Evolutionary conservation across 2,113 vertebrate species (phyloP).

Genomic region (Xiphophorus maculatus): DNA sequence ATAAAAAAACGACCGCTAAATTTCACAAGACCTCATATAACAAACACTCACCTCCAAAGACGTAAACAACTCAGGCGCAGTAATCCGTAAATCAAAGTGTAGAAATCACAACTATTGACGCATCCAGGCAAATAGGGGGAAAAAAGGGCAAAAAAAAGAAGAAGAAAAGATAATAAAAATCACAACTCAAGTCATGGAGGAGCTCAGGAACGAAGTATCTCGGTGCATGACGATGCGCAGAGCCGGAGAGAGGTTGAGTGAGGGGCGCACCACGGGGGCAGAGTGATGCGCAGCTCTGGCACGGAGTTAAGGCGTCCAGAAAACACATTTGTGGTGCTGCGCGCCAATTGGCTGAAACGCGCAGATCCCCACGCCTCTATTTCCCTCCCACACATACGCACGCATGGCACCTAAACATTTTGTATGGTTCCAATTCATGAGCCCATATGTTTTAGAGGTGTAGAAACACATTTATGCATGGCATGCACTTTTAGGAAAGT

Average conservation of each 20-base stretch:
- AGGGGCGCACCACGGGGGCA: slow-evolving; percentile 29
- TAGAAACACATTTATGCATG: background rate
- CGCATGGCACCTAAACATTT: slow-evolving; percentile 15
- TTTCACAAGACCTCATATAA: background rate
- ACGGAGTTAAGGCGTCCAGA: slow-evolving; percentile 70
- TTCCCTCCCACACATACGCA: slow-evolving; percentile 14
- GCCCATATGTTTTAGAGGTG: background rate
- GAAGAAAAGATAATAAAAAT: slow-evolving; percentile 1
- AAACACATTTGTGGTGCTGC: slow-evolving; percentile 67
- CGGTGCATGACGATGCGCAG: slow-evolving; percentile 27
- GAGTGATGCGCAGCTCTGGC: slow-evolving; percentile 66
- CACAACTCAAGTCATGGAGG: slow-evolving; percentile 11
- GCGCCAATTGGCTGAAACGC: slow-evolving; percentile 77
- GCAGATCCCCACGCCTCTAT: slow-evolving; percentile 13
- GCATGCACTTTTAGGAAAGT: background rate
- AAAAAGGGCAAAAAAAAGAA: background rate
- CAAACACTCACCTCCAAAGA: slow-evolving; percentile 58
- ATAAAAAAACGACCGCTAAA: background rate
- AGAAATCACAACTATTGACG: slow-evolving; percentile 52
- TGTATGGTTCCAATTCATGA: background rate
- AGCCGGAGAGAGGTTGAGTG: background rate
- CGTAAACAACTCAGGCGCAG: slow-evolving; percentile 13
- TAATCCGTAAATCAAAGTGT: slow-evolving; percentile 65
- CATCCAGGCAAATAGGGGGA: slow-evolving; percentile 40
- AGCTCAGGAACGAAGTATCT: slow-evolving; percentile 31